phyloP scores from a whole-genome alignment of 1,140 invertebrate species.

The Gonioctena quinquepunctata region DNA sequence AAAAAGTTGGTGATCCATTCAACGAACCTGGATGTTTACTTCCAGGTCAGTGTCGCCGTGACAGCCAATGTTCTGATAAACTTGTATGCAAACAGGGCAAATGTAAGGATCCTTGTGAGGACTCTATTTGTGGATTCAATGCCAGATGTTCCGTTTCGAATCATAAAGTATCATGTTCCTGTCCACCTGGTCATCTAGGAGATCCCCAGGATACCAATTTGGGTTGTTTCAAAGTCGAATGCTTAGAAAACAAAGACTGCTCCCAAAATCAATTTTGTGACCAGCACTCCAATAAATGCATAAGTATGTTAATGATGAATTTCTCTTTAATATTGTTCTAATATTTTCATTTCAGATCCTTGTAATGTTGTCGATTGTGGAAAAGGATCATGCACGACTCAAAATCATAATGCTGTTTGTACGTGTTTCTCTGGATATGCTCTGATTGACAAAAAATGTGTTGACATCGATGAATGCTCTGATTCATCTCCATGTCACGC shows the following conservation, averaged over 20 bases:
- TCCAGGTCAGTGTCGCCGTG: constrained; percentile 70
- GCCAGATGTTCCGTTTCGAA: constrained; percentile 73
- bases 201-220: constrained; percentile 73
- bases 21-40: constrained; percentile 69
- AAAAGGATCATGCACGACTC: constrained; percentile 71
- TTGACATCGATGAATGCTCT: constrained; percentile 81
- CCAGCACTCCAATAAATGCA: constrained; percentile 73
- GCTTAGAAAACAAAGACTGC: constrained; percentile 76
- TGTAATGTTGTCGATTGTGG: constrained; percentile 76
- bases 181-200: constrained; percentile 78
- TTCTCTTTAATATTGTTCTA: background rate
- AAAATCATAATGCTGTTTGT: constrained; percentile 73
- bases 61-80: constrained; percentile 72
- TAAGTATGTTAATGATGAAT: constrained; percentile 59
- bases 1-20: constrained; percentile 79
- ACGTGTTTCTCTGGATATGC: constrained; percentile 76
- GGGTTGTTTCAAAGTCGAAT: constrained; percentile 85
- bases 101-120: constrained; percentile 76
- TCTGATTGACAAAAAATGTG: constrained; percentile 69
- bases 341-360: constrained; percentile 63
- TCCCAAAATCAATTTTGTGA: constrained; percentile 75
- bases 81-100: constrained; percentile 72
- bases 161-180: constrained; percentile 72
- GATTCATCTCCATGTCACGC: constrained; percentile 74
- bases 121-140: constrained; percentile 70